Base-by-base conservation (phyloP, 2,113 vertebrate genomes). In the Dromaius novaehollandiae region DNA sequence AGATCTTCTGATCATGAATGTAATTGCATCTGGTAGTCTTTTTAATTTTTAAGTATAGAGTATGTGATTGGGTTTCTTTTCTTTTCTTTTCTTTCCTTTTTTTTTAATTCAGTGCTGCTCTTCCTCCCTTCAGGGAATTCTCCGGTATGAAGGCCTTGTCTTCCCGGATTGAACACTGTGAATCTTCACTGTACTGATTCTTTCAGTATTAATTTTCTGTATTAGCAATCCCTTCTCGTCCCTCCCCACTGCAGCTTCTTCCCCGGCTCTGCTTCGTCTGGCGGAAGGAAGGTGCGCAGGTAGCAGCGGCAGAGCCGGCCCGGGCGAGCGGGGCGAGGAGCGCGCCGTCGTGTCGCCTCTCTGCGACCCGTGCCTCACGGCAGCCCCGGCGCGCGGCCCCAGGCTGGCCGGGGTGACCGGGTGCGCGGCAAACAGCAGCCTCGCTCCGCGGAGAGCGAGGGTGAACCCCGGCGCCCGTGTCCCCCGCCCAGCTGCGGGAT, bases 1-100 rank as follows among this genome's bases (percentile, higher is more conserved):
- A 95, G 95, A 96, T 96, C 91, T 97, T 97, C 90, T 94, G 97
- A 96, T 97, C 93, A 95, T 86, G 55, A 94, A 46, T 96, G 88
- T 97, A 96, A 97, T 97, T 97, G 95, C 91, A 97, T 90, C 95
- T 95, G 90, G 90, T 96, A 94, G 86, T 91, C 90, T 86, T 95
- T 93, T 94, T 85, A 93, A 90, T 95, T 94, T 97, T 97, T 94
- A 96, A 97, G 93, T 86, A 89, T 18, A 71, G 61, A 91, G 51
- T 70, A 73, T 94, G 89, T 93, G 90, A 95, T 83, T 95, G 38
- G 74, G 71, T 91, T 94, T 89, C 24, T 55, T 88, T 48, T 7
- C 32, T 16, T 50, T n/a, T 68, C 48, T 51, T 61, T 38, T 19
- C 34, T 51, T 65, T 70, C 46, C 38, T 51, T 17, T 32, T 70